Conservation (phyloP, 2,797 vertebrate species). For the Malurus splendens region DNA sequence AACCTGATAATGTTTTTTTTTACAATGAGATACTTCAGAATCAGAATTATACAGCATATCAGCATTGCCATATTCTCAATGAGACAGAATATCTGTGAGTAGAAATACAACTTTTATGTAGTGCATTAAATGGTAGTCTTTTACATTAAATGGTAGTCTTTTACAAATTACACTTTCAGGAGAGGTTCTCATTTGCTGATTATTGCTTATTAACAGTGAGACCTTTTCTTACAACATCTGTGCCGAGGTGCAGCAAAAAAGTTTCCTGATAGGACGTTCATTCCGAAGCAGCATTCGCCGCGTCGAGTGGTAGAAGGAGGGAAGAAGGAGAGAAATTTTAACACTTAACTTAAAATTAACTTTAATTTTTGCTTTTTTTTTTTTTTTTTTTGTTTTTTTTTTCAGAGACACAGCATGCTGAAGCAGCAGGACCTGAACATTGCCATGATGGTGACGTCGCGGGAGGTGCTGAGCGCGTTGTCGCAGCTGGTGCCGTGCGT, state of each 20-base stretch:
- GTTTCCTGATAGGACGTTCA: rapidly evolving
- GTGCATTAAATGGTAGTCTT: not conserved
- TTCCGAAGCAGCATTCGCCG: not conserved
- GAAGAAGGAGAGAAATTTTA: not conserved
- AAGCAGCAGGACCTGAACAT: conserved; percentile 89
- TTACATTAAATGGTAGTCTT: not conserved
- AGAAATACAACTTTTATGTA: too few relatives aligned
- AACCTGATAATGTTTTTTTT: too few relatives aligned
- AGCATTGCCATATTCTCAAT: too few relatives aligned
- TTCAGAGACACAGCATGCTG: conserved; percentile 87
- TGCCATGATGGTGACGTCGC: conserved; percentile 91
- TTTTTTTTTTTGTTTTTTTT: not conserved
- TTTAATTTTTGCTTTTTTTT: not conserved
- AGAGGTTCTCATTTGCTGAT: not conserved
- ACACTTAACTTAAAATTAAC: too few relatives aligned
- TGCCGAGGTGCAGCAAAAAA: not conserved
- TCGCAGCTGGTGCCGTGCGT: conserved; percentile 94
- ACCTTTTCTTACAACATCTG: not conserved
- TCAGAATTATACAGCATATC: too few relatives aligned
- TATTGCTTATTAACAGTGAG: not conserved
- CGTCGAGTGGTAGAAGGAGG: not conserved
- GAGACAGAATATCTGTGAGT: too few relatives aligned
- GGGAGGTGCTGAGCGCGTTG: conserved; percentile 86
- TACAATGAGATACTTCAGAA: too few relatives aligned
- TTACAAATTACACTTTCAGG: not conserved